Evolutionary conservation across 2,113 vertebrate species (phyloP).

Genomic region (Sceloporus tristichus): DNA sequence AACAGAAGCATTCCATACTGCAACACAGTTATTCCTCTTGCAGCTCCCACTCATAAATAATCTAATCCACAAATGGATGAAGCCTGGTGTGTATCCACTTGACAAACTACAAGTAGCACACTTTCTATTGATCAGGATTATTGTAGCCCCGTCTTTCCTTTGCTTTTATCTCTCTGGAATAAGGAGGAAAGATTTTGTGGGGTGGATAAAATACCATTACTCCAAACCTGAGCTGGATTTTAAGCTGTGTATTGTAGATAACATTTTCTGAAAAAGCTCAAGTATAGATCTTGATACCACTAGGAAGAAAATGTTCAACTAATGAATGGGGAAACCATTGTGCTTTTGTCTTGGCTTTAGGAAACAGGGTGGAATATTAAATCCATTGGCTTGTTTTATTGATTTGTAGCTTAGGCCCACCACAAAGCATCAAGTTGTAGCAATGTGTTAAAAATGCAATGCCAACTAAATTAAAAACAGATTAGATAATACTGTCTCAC

Average conservation of each 20-base stretch:
- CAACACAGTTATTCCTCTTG: neutral
- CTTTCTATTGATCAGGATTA: neutral
- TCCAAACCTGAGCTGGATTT: neutral
- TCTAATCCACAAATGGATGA: neutral
- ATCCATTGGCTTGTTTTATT: neutral
- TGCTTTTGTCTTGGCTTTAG: neutral
- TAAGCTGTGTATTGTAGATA: neutral
- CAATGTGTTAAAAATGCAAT: neutral
- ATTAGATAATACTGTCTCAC: neutral
- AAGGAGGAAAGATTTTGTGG: too few species aligned
- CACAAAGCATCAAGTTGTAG: neutral
- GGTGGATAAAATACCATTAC: neutral
- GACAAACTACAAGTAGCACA: neutral
- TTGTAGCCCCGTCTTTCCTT: neutral
- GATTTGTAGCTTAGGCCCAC: neutral
- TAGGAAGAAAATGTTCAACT: neutral
- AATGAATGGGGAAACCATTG: neutral
- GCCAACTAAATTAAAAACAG: neutral
- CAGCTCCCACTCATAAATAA: neutral
- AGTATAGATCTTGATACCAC: neutral
- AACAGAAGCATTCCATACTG: neutral
- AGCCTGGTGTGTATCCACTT: neutral
- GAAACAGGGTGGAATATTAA: neutral
- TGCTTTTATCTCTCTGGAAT: neutral
- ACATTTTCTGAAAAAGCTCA: neutral